phyloP scores from a whole-genome alignment of 23 tunicate species.

The Trididemnum miniatum region DNA sequence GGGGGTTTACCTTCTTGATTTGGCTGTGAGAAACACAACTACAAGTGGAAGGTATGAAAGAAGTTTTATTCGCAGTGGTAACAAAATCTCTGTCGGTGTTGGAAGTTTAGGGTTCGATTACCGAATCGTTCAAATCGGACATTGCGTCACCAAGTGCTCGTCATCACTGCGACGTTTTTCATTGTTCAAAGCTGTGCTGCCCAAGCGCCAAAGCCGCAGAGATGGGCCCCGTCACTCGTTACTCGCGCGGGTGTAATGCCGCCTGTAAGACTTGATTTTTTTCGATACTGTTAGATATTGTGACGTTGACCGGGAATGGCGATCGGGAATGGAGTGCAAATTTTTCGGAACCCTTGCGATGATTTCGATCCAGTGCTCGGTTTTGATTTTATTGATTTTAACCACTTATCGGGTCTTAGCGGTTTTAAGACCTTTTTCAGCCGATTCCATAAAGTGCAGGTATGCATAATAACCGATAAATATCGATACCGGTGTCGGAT shows the following conservation, averaged over 20 bases:
- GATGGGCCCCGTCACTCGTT: too few relatives aligned
- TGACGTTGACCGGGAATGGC: conserved; percentile 57
- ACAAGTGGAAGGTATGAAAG: conserved; percentile 69
- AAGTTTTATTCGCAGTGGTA: too few relatives aligned
- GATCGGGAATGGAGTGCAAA: conserved; percentile 44
- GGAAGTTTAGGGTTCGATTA: too few relatives aligned
- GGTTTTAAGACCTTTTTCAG: conserved; percentile 59
- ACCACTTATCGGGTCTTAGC: conserved; percentile 71
- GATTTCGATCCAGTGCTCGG: conserved; percentile 78
- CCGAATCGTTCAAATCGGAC: too few relatives aligned
- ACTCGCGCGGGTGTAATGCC: too few relatives aligned
- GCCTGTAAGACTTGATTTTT: not conserved
- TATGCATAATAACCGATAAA: too few relatives aligned
- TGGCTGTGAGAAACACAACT: conserved; percentile 57
- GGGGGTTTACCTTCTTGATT: conserved; percentile 71
- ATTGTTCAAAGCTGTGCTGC: too few relatives aligned
- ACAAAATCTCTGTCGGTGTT: too few relatives aligned
- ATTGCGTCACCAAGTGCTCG: too few relatives aligned
- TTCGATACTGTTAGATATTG: conserved; percentile 54
- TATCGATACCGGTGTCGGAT: too few relatives aligned
- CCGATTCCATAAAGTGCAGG: conserved; percentile 56
- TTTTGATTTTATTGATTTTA: conserved; percentile 56
- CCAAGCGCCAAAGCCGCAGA: too few relatives aligned
- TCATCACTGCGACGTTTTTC: too few relatives aligned
- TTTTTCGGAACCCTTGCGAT: conserved; percentile 71